Evolutionary conservation across 2,888 invertebrate genomes (phyloP).

Genomic region (Protodeltote pygarga): DNA sequence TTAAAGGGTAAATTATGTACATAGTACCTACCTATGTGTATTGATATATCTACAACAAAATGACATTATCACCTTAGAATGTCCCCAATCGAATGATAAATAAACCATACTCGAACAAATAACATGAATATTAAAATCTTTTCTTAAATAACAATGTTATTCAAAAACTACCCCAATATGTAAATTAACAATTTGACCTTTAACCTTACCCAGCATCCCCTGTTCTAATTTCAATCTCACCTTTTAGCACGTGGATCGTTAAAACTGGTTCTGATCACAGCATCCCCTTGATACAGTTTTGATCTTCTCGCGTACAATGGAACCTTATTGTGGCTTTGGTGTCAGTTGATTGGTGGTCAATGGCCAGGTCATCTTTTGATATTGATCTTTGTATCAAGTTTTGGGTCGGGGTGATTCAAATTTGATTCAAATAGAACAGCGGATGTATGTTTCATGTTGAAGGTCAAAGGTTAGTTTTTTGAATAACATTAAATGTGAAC

Average conservation of each 20-base stretch:
- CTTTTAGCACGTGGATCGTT: constrained; percentile 37
- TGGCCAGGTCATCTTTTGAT: constrained; percentile 13
- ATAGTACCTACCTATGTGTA: no score
- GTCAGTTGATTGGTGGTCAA: constrained; percentile 9
- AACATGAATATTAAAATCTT: constrained; percentile 16
- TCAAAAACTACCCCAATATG: constrained; percentile 48
- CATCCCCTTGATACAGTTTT: constrained; percentile 66
- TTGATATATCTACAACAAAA: no score
- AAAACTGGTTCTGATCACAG: constrained; percentile 42
- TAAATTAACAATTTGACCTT: constrained; percentile 53
- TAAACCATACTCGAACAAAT: constrained; percentile 10
- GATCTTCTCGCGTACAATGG: constrained; percentile 53
- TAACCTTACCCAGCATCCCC: constrained; percentile 68
- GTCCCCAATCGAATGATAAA: no score
- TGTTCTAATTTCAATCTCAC: constrained; percentile 64
- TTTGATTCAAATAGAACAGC: neutral
- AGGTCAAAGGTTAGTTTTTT: neutral
- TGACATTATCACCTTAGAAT: no score
- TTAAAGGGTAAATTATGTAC: no score
- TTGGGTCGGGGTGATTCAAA: no score
- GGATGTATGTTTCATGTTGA: neutral
- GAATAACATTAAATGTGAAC: no score
- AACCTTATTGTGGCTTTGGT: constrained; percentile 6
- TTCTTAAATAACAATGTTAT: constrained; percentile 15
- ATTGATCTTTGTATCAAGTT: neutral